A percentile compares a stretch with the other conserved stretches of the same genome.
phyloP scores from a whole-genome alignment of 2,797 vertebrate genomes.

The Enteromius treurensis region DNA sequence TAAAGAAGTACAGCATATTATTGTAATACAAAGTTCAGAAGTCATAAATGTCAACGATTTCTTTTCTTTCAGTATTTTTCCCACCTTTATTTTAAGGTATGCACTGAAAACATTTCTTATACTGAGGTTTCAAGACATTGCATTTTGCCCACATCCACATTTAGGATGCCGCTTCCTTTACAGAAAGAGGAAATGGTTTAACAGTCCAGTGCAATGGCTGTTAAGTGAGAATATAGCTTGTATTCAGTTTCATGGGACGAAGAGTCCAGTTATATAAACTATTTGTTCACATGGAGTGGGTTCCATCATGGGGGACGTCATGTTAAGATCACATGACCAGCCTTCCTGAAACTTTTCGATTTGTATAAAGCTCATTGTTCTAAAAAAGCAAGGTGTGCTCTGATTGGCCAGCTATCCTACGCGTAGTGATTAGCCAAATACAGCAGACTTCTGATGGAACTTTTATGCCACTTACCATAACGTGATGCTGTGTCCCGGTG shows the following conservation, averaged over 20 bases:
- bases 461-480: too few species aligned
- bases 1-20: too few species aligned
- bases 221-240: not conserved
- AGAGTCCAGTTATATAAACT: not conserved
- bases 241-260: not conserved
- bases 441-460: too few species aligned
- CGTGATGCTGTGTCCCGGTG: too few species aligned
- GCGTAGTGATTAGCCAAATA: too few species aligned
- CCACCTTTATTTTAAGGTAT: not conserved
- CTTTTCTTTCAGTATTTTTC: not conserved
- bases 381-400: too few species aligned
- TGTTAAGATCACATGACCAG: not conserved
- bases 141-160: constrained; percentile 12
- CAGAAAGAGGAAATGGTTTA: constrained; percentile 33
- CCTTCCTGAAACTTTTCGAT: too few species aligned
- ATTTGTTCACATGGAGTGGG: not conserved
- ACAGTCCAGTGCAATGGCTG: constrained; percentile 5
- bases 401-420: too few species aligned
- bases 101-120: not conserved
- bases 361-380: too few species aligned
- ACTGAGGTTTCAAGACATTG: not conserved
- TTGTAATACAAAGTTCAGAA: too few species aligned
- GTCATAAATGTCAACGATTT: too few species aligned
- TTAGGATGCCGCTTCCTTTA: constrained; percentile 27
- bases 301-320: not conserved